Evolutionary conservation across 1,140 invertebrate species (phyloP).

Genomic region (Drosophila eugracilis): DNA sequence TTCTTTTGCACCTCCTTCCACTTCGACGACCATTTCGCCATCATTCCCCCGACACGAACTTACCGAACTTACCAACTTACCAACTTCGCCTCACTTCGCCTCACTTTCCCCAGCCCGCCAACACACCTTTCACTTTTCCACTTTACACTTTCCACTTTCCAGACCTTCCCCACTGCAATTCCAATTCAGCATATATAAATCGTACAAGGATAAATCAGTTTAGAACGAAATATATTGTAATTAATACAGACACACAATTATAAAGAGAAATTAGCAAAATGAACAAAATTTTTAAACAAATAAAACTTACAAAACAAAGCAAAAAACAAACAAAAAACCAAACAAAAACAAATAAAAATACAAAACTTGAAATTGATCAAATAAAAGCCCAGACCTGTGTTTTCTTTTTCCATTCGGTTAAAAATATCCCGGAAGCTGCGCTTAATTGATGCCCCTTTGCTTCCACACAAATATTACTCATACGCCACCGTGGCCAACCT

Average conservation of each 20-base stretch:
- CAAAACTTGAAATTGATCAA: slow-evolving; percentile 79
- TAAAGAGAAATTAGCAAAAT: slow-evolving; percentile 81
- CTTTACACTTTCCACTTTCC: slow-evolving; percentile 23
- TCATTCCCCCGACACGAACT: slow-evolving; percentile 34
- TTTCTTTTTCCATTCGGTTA: slow-evolving; percentile 2
- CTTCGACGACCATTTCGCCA: slow-evolving; percentile 25
- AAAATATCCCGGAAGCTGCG: slow-evolving; percentile 43
- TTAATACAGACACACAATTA: slow-evolving; percentile 74
- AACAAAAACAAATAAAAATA: slow-evolving; percentile 57
- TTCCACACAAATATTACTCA: slow-evolving; percentile 30
- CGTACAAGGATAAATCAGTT: slow-evolving; percentile 72
- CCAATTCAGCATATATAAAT: slow-evolving; percentile 52
- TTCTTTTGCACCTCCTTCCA: slow-evolving; percentile 55
- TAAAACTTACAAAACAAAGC: slow-evolving; percentile 66
- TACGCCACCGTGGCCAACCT: slow-evolving; percentile 40
- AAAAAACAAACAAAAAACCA: slow-evolving; percentile 50
- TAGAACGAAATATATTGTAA: slow-evolving; percentile 80
- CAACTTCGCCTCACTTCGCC: slow-evolving; percentile 37
- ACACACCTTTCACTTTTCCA: slow-evolving; percentile 3
- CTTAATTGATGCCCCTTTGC: slow-evolving; percentile 41
- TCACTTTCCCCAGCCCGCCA: slow-evolving; percentile 18
- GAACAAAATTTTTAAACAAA: slow-evolving; percentile 84
- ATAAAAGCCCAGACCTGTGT: slow-evolving; percentile 40
- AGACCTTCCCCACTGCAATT: slow-evolving; percentile 53
- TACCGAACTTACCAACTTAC: slow-evolving; percentile 14